Base-by-base conservation (phyloP, 2,888 invertebrate genomes). In the Athrips mouffetella region DNA sequence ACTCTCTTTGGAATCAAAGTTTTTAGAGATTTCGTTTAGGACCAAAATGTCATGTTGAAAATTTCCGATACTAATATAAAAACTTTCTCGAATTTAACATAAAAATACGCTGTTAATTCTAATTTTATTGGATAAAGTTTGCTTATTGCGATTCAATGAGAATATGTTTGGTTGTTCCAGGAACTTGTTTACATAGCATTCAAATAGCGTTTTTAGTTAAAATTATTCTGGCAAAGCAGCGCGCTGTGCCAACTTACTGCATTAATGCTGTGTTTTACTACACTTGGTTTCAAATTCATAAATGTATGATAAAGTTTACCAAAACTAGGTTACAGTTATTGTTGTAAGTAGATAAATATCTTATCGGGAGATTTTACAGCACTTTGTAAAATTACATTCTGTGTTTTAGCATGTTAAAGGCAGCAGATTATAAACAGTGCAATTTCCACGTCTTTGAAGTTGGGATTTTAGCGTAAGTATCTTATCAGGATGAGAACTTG, bases 121-220 rank as follows among this genome's bases (percentile, higher is more conserved):
- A 50, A 60, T 72, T 68, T 70, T 65, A 68, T 65, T 58, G 57
- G 79, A 64, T 63, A 77, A 84, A 86, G 79, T 86, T 85, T 61
- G 71, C 70, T 73, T 78, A 80, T 82, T 80, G 78, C 69, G 61
- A 74, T 83, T 83, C 79, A 76, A 82, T 78, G 79, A 70, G 76
- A 80, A 77, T 73, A 76, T 78, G 74, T 76, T 80, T 71, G 70
- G 67, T 54, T 67, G 73, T 75, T 54, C 69, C 72, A 67, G 75
- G 70, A 74, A 81, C 76, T 85, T 82, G 78, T 86, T 84, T 83
- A 80, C 80, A 83, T 79, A 70, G 74, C 82, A 83, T 80, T 77
- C 73, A 76, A 80, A 83, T 83, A 56, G 69, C 70, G 69, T 73
- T 76, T 83, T 82, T 76, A 74, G 73, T 76, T 79, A 73, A 70